These are phyloP conservation scores for Gymnothorax javanicus DNA, from an alignment of 2,797 vertebrate species.

Conservation along the genomic window DNA sequence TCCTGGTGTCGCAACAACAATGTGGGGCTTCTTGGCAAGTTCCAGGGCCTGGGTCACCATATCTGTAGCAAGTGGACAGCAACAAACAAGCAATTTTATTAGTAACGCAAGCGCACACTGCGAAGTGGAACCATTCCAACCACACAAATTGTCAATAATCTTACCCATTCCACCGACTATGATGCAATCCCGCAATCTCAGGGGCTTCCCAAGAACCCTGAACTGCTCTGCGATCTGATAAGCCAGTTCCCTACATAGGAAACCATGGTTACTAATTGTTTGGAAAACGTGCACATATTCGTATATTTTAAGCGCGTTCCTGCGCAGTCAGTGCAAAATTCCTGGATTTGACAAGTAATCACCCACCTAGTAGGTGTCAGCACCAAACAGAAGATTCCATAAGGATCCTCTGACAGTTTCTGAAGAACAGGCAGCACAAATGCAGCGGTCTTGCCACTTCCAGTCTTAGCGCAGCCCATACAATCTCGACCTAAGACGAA, in stretches of 20 bases:
- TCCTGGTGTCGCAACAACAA: conserved; percentile 91
- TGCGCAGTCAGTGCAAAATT: neutral
- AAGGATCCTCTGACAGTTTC: conserved; percentile 91
- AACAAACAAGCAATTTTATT: neutral
- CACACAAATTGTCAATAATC: conserved; percentile 21
- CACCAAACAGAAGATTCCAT: conserved; percentile 92
- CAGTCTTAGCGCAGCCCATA: conserved; percentile 92
- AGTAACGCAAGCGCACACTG: too few species aligned
- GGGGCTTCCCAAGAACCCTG: conserved; percentile 88
- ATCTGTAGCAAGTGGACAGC: conserved; percentile 64
- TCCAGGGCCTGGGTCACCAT: conserved; percentile 87
- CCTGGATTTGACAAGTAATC: neutral
- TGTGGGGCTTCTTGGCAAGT: conserved; percentile 86
- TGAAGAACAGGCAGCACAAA: conserved; percentile 93
- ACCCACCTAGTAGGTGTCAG: conserved; percentile 90
- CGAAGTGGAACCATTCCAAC: neutral
- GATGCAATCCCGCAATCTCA: conserved; percentile 88
- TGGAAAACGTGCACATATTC: neutral
- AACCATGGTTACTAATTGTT: neutral
- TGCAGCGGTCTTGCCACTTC: conserved; percentile 93
- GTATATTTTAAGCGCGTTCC: neutral
- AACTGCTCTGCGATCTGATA: conserved; percentile 97
- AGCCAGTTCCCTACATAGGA: conserved; percentile 83
- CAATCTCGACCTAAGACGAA: conserved; percentile 83
- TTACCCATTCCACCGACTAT: conserved; percentile 94